phyloP scores from a whole-genome alignment of 2,113 vertebrate species.

The Albula glossodonta region DNA sequence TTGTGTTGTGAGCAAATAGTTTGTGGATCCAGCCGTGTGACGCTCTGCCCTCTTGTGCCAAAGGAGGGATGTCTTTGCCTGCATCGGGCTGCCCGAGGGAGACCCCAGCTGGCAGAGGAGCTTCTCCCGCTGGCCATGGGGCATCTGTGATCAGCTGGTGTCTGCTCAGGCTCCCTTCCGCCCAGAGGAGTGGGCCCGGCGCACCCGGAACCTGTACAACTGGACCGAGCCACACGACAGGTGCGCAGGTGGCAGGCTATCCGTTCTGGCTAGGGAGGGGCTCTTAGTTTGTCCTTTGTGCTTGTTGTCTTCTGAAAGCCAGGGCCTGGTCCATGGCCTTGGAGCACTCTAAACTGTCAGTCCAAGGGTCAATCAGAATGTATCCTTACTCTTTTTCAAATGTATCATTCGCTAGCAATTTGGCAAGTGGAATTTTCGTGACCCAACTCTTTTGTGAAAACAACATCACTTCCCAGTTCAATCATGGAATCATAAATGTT shows the following conservation, averaged over 20 bases:
- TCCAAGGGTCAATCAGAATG: no score
- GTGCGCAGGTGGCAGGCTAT: conserved; percentile 38
- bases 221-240: conserved; percentile 84
- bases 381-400: no score
- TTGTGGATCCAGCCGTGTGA: not conserved
- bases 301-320: no score
- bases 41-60: conserved; percentile 28
- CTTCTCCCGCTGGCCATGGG: conserved; percentile 87
- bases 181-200: conserved; percentile 80
- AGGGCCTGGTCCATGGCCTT: no score
- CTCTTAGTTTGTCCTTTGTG: no score
- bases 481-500: no score
- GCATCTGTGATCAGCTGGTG: conserved; percentile 87
- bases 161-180: conserved; percentile 72
- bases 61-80: conserved; percentile 86
- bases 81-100: conserved; percentile 90
- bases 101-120: conserved; percentile 85
- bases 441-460: no score
- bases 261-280: no score
- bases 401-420: no score
- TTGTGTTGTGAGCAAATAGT: not conserved
- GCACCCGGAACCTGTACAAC: conserved; percentile 84
- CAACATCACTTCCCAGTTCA: no score
- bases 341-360: no score
- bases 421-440: no score